Percentiles rank a stretch among this genome's conserved stretches.
phyloP scores from a whole-genome alignment of 2,888 invertebrate species.

The Phyllotreta cruciferae region DNA sequence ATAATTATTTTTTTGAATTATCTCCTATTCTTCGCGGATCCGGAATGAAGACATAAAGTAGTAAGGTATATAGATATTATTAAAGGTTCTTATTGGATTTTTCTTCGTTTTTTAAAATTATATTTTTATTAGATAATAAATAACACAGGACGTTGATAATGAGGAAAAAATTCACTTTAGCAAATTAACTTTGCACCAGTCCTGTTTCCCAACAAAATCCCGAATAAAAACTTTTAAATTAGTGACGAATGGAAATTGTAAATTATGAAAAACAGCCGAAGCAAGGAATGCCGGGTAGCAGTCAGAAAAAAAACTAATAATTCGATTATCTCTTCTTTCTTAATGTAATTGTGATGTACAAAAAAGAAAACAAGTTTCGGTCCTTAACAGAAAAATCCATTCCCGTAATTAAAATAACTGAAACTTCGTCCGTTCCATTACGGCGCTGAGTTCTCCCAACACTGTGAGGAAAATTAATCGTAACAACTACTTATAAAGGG shows the following conservation, averaged over 20 bases:
- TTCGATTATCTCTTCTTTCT: conserved; percentile 44
- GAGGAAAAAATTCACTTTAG: too few species aligned
- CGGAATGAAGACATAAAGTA: neutral
- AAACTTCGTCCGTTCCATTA: conserved; percentile 1
- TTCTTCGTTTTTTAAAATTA: too few species aligned
- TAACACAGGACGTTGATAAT: too few species aligned
- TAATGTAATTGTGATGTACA: conserved; percentile 25
- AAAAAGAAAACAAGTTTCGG: conserved; percentile 7
- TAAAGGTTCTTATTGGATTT: too few species aligned
- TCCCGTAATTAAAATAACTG: neutral
- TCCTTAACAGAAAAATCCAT: conserved; percentile 7
- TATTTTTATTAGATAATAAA: too few species aligned
- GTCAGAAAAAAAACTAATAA: conserved; percentile 52
- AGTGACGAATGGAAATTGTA: conserved; percentile 19
- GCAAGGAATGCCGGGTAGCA: conserved; percentile 44
- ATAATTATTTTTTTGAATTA: conserved; percentile 27
- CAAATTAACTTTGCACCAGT: neutral
- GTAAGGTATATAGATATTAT: too few species aligned
- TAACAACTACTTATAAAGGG: too few species aligned
- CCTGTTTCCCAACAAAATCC: neutral
- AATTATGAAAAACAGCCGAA: conserved; percentile 44
- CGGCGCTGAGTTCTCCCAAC: too few species aligned
- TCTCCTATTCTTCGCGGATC: conserved; percentile 2
- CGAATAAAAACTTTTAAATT: conserved; percentile 14
- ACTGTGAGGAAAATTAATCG: too few species aligned